phyloP scores from a whole-genome alignment of 2,113 vertebrate species.

The Sarotherodon lohbergeri region DNA sequence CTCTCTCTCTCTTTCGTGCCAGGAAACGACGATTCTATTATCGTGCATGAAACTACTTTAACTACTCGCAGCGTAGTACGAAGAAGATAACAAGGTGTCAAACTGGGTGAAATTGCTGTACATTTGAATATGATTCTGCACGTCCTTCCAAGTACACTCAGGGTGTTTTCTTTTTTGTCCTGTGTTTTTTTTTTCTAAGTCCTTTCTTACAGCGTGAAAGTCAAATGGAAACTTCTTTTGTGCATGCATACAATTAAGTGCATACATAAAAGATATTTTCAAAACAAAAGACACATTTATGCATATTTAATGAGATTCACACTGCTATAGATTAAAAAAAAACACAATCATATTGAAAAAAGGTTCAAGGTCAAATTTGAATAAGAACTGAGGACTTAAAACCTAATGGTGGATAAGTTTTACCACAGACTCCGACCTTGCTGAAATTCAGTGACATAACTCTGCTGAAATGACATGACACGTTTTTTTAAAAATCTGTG shows the following conservation, averaged over 20 bases:
- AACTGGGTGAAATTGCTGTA: background rate
- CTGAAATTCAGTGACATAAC: background rate
- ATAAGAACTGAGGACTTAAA: background rate
- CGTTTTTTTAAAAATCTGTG: background rate
- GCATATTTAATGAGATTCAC: slow-evolving; percentile 10
- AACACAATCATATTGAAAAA: background rate
- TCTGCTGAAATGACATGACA: background rate
- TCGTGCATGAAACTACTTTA: background rate
- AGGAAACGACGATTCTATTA: background rate
- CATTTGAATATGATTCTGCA: background rate
- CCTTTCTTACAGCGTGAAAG: slow-evolving; percentile 15
- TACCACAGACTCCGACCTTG: background rate
- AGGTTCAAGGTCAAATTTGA: background rate
- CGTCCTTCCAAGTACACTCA: background rate
- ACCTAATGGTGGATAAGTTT: background rate
- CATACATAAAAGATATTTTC: background rate
- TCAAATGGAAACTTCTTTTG: slow-evolving; percentile 2
- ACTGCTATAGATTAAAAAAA: background rate
- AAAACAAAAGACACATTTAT: background rate
- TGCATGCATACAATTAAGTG: background rate
- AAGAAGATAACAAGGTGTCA: background rate
- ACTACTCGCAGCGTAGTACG: background rate
- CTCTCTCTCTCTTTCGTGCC: background rate
- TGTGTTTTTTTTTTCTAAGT: background rate
- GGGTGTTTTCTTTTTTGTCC: background rate